A percentile compares a stretch with the other conserved stretches of the same genome.
These are phyloP conservation scores for Agonopterix heracliana DNA, from an alignment of 2,888 invertebrate genomes.

Conservation along the genomic window DNA sequence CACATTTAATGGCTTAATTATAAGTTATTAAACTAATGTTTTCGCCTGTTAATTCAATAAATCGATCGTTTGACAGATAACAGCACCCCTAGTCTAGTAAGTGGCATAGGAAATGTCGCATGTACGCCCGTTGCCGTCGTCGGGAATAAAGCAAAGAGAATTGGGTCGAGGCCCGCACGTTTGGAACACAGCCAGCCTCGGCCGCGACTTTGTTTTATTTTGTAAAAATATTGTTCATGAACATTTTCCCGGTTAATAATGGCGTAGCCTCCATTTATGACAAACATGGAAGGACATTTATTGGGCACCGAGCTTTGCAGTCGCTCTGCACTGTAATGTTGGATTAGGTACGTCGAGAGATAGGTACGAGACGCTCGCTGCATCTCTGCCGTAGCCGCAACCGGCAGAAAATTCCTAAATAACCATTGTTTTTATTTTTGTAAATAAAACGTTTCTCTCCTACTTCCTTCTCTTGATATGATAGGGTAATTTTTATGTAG, in stretches of 20 bases:
- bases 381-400: too few relatives aligned
- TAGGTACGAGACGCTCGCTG: too few relatives aligned
- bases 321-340: not conserved
- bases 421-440: too few relatives aligned
- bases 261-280: conserved; percentile 14
- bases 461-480: too few relatives aligned
- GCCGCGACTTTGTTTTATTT: conserved; percentile 5
- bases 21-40: too few relatives aligned
- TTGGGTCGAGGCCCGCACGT: conserved; percentile 47
- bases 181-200: conserved; percentile 4
- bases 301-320: not conserved
- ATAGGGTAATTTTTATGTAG: too few relatives aligned
- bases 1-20: too few relatives aligned
- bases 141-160: conserved; percentile 60
- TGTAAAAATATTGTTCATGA: conserved; percentile 4
- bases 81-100: conserved; percentile 15
- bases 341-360: too few relatives aligned
- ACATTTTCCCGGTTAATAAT: conserved; percentile 5
- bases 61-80: too few relatives aligned
- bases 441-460: too few relatives aligned
- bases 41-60: too few relatives aligned
- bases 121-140: conserved; percentile 29
- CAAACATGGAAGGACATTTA: conserved; percentile 11
- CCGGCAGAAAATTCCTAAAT: too few relatives aligned
- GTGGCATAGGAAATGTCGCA: conserved; percentile 62